Conservation (phyloP, 2,797 vertebrate species). For the Erpetoichthys calabaricus region DNA sequence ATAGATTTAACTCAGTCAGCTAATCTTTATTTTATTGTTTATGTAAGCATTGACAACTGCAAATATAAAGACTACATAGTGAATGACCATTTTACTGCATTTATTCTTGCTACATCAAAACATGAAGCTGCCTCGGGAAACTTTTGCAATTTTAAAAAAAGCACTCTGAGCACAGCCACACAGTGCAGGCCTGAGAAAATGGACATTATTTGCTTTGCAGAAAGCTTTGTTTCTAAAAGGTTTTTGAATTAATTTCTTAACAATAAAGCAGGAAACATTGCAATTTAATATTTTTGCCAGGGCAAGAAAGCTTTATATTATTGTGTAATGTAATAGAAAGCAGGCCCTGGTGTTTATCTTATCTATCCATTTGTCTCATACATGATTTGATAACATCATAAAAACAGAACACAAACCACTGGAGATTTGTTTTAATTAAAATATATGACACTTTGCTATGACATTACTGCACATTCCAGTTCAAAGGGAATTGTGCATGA, state of each 20-base stretch:
- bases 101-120: too few species aligned
- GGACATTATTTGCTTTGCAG: too few species aligned
- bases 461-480: slow-evolving; percentile 23
- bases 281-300: slow-evolving; percentile 22
- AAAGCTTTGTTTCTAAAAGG: neutral
- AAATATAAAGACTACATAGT: too few species aligned
- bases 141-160: too few species aligned
- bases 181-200: too few species aligned
- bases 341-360: slow-evolving; percentile 30
- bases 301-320: too few species aligned
- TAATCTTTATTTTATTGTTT: too few species aligned
- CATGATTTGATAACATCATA: slow-evolving; percentile 19
- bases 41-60: too few species aligned
- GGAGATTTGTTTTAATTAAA: slow-evolving; percentile 29
- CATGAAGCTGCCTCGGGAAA: too few species aligned
- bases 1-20: too few species aligned
- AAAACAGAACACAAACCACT: slow-evolving; percentile 19
- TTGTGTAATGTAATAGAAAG: slow-evolving; percentile 13
- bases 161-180: too few species aligned
- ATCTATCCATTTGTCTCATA: slow-evolving; percentile 16
- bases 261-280: slow-evolving; percentile 13
- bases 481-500: slow-evolving; percentile 11
- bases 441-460: slow-evolving; percentile 31
- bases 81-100: too few species aligned
- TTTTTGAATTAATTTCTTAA: slow-evolving; percentile 16